phyloP scores from a whole-genome alignment of 2,797 vertebrate genomes.

The Crocodylus rhombifer region DNA sequence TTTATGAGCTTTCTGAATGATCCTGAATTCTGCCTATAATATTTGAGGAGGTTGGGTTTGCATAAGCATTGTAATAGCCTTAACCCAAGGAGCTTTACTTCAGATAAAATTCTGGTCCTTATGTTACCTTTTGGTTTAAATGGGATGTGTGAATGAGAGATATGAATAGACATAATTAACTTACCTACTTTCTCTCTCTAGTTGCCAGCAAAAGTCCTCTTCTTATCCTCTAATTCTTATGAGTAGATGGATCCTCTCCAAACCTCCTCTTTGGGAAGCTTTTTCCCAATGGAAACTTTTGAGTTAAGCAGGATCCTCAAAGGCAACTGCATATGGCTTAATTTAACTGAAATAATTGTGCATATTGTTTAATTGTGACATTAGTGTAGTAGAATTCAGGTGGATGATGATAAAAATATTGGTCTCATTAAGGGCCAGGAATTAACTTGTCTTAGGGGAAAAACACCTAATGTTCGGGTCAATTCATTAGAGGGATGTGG shows the following conservation, averaged over 20 bases:
- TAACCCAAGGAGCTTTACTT: not conserved
- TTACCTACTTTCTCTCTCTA: not conserved
- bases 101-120: not conserved
- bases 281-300: not conserved
- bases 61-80: not conserved
- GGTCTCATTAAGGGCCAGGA: not conserved
- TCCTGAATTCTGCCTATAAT: not conserved
- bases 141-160: not conserved
- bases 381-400: not conserved
- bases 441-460: not conserved
- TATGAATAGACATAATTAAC: not conserved
- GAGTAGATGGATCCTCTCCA: not conserved
- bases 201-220: not conserved
- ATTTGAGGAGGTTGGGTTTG: not conserved
- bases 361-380: not conserved
- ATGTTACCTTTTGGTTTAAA: not conserved
- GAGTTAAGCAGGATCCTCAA: not conserved
- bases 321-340: not conserved
- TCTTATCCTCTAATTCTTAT: not conserved
- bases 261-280: not conserved
- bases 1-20: not conserved
- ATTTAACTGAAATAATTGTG: not conserved
- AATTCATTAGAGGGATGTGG: not conserved
- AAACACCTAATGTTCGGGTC: not conserved
- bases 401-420: not conserved